Conservation (phyloP, 2,113 vertebrate species). For the Rynchops niger region DNA sequence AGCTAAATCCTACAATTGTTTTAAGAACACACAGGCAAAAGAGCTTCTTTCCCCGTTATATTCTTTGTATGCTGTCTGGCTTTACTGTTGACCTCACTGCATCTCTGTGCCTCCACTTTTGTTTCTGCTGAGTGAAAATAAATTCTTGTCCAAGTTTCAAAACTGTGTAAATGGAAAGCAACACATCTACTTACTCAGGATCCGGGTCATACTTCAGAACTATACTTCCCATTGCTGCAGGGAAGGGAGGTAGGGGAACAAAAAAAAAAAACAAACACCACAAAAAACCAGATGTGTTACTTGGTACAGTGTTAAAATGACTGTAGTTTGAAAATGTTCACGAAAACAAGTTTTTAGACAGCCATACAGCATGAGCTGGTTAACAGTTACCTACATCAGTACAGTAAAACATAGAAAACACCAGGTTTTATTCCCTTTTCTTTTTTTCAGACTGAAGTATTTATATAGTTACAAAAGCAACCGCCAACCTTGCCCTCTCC, state of each 20-base stretch:
- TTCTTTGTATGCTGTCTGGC: not conserved
- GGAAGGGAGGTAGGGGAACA: not conserved
- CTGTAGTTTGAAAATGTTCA: not conserved
- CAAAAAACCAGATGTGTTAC: not conserved
- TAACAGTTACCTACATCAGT: not conserved
- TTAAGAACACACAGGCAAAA: not conserved
- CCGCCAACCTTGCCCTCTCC: not conserved
- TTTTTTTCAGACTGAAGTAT: not conserved
- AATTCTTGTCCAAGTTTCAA: not conserved
- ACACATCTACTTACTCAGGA: constrained; percentile 79
- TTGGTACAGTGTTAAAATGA: not conserved
- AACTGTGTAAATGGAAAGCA: not conserved
- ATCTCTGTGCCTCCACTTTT: not conserved
- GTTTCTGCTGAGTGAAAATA: not conserved
- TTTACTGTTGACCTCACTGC: not conserved
- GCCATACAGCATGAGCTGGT: not conserved
- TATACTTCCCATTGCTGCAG: constrained; percentile 90
- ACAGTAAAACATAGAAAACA: not conserved
- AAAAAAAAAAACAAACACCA: not conserved
- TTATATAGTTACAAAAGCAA: not conserved
- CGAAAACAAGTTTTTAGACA: not conserved
- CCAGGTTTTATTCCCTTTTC: not conserved
- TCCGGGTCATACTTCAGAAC: constrained; percentile 93
- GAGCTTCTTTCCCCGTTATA: not conserved
- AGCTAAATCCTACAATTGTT: not conserved